These are phyloP conservation scores for Syngnathus acus DNA, from an alignment of 2,797 vertebrate species.

Conservation along the genomic window DNA sequence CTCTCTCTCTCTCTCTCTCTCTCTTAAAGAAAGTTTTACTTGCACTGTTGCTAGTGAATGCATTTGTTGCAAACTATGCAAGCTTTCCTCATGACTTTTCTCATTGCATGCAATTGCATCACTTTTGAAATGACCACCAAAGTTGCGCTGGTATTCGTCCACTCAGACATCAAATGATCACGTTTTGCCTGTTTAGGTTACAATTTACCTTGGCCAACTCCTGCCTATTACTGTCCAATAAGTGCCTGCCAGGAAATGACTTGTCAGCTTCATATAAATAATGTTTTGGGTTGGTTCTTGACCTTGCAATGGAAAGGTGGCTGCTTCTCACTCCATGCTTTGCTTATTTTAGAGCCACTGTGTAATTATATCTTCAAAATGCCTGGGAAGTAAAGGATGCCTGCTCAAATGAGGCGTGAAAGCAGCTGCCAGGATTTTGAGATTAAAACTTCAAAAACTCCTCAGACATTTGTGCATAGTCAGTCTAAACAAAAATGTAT, in stretches of 20 bases:
- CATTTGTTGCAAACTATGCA: not conserved
- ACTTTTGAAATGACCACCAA: slow-evolving; percentile 22
- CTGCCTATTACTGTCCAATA: slow-evolving; percentile 18
- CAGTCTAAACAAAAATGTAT: not conserved
- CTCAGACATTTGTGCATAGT: not conserved
- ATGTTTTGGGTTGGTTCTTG: slow-evolving; percentile 37
- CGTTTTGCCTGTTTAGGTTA: slow-evolving; percentile 40
- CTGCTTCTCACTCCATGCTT: slow-evolving; percentile 22
- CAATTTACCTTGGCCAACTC: slow-evolving; percentile 28
- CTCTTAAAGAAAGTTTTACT: not conserved
- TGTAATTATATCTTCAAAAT: slow-evolving; percentile 50
- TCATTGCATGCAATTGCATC: slow-evolving; percentile 30
- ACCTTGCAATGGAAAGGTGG: slow-evolving; percentile 49
- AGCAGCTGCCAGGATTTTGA: slow-evolving; percentile 6
- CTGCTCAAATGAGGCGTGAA: slow-evolving; percentile 30
- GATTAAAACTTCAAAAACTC: slow-evolving; percentile 7
- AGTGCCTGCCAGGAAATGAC: slow-evolving; percentile 49
- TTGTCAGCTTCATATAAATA: slow-evolving; percentile 54
- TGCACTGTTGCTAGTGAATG: not conserved
- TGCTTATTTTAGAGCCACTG: slow-evolving; percentile 35
- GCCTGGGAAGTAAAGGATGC: slow-evolving; percentile 36
- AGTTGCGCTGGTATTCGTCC: slow-evolving; percentile 17
- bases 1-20: no score
- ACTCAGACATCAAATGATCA: slow-evolving; percentile 16
- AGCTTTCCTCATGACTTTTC: slow-evolving; percentile 5